Base-by-base conservation (phyloP, 2,888 invertebrate species). In the Epinotia bilunana region DNA sequence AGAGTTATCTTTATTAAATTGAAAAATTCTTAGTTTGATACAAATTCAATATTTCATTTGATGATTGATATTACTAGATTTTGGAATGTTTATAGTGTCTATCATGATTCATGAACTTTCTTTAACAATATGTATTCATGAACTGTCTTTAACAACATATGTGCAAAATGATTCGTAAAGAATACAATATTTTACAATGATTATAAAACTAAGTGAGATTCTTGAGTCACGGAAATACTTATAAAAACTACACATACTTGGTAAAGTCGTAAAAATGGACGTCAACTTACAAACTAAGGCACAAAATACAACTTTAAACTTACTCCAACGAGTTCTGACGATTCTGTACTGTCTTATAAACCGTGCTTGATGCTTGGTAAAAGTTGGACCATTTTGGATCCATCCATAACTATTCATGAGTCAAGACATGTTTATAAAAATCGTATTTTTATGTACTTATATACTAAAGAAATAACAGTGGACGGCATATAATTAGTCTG, bases 231-330 rank as follows among this genome's bases (percentile, higher is more conserved):
- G 28, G n/a, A 57, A 60, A 43, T 53, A 23, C 13, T 43, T 28
- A 28, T 11, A 23, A 39, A 46, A 18, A 63, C 1, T 49, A 23
- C 49, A 74, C 55, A 18, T 73, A 67, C 39, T 23, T 4, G 43
- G 67, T 73, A 67, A 57, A 11, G 16, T 55, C 18, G 18, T 55
- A 72, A 70, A 71, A 71, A 71, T 71, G 71, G 71, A 71, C 71
- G 71, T 62, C 28, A 61, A 60, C n/a, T 70, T 46, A 61, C 23
- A 43, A 3, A 28, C 18, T 67, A 73, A 61, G 61, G 53, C 61
- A 71, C 20, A 39, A 71, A 33, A 33, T 71, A 68, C 55, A 33
- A 53, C 16, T 18, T 43, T 43, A 20, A 18, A 46, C 63, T 64
- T 64, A 57, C 20, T 55, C 64, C 63, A 72, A 12, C 63, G 57